These are phyloP conservation scores for Pangasius sanitwongsei DNA, from an alignment of 2,797 vertebrate genomes.

Conservation along the genomic window DNA sequence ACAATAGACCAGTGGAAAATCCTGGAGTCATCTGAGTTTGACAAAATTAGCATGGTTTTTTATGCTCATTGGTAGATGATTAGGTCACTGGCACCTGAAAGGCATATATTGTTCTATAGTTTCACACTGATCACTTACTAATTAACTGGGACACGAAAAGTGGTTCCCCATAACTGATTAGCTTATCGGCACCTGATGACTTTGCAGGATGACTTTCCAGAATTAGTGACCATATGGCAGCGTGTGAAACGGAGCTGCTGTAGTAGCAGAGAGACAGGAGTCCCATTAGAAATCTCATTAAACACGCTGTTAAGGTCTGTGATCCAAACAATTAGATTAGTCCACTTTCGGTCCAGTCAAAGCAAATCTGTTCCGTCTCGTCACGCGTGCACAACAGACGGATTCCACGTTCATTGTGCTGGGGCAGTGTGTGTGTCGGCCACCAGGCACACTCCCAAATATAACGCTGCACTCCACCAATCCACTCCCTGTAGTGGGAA, in stretches of 20 bases:
- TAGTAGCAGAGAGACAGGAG: slow-evolving; percentile 13
- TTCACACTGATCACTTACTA: background rate
- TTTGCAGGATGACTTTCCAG: slow-evolving; percentile 28
- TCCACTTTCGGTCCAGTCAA: slow-evolving; percentile 42
- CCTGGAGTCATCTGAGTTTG: background rate
- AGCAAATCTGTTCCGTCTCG: slow-evolving; percentile 51
- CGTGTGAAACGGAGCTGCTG: slow-evolving; percentile 19
- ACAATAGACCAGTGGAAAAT: background rate
- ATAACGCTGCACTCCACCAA: slow-evolving; percentile 21
- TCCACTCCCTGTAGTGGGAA: slow-evolving; percentile 4
- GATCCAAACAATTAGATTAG: slow-evolving; percentile 39
- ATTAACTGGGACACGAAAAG: background rate
- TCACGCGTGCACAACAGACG: slow-evolving; percentile 30
- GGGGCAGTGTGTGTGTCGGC: slow-evolving; percentile 13
- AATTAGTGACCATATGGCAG: slow-evolving; percentile 20
- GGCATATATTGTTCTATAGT: background rate
- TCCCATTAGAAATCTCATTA: slow-evolving; percentile 44
- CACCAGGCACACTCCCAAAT: slow-evolving; percentile 53
- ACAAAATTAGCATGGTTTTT: background rate
- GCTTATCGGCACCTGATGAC: slow-evolving; percentile 22
- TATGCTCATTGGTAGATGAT: background rate
- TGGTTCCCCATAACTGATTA: background rate
- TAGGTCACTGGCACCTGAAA: background rate
- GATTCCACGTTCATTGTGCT: slow-evolving; percentile 46
- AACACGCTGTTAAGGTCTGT: slow-evolving; percentile 30